These are phyloP conservation scores for Apaloderma vittatum DNA, from an alignment of 2,113 vertebrate genomes.

Conservation along the genomic window DNA sequence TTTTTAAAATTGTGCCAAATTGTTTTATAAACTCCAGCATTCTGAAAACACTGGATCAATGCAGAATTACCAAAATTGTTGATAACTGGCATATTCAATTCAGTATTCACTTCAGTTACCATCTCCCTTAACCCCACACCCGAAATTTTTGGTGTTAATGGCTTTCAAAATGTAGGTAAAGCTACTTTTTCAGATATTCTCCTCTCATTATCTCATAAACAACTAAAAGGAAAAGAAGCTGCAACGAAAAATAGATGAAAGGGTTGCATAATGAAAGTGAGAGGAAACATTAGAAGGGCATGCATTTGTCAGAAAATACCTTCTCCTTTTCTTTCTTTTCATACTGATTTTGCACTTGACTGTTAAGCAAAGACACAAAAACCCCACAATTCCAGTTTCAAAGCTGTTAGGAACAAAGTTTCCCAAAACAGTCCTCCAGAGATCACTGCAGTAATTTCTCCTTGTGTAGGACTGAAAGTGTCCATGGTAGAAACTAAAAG, in stretches of 20 bases:
- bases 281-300: background rate
- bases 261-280: background rate
- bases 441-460: background rate
- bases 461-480: background rate
- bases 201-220: background rate
- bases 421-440: background rate
- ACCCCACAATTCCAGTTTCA: background rate
- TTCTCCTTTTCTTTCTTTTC: background rate
- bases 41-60: background rate
- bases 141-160: background rate
- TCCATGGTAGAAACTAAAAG: background rate
- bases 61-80: background rate
- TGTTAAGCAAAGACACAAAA: background rate
- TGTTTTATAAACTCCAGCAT: background rate
- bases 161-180: slow-evolving; percentile 1
- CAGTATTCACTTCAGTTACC: background rate
- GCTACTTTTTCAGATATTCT: background rate
- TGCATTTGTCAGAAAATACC: background rate
- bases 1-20: background rate
- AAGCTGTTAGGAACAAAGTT: background rate
- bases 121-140: background rate
- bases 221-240: background rate
- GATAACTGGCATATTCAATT: background rate
- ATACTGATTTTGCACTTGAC: background rate
- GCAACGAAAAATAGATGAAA: background rate